These are phyloP conservation scores for Paedocypris sp. DNA, from an alignment of 2,113 vertebrate species.

Conservation along the genomic window DNA sequence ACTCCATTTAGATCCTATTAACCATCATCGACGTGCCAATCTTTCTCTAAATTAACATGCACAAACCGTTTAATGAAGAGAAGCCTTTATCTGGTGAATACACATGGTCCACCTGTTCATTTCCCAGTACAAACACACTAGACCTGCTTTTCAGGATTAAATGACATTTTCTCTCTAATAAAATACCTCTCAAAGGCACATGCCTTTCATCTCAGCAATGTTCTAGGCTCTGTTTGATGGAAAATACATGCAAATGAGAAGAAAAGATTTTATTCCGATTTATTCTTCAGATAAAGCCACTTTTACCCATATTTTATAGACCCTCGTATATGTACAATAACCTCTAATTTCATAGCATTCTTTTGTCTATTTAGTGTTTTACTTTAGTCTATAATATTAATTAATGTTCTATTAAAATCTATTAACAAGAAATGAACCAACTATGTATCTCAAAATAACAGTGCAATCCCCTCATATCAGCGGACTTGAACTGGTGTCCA, in stretches of 20 bases:
- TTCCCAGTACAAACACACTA: not conserved
- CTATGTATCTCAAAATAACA: too few species aligned
- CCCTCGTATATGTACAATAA: too few species aligned
- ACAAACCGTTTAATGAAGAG: not conserved
- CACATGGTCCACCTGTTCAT: slow-evolving; percentile 1
- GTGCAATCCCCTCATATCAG: too few species aligned
- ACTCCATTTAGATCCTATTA: slow-evolving; percentile 2
- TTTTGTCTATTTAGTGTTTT: too few species aligned
- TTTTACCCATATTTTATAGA: too few species aligned
- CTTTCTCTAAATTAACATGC: slow-evolving; percentile 15
- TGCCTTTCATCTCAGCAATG: slow-evolving; percentile 5
- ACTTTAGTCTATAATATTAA: too few species aligned
- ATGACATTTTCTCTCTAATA: not conserved
- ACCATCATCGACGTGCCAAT: slow-evolving; percentile 30
- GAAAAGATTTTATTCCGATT: not conserved
- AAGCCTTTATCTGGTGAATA: slow-evolving; percentile 21
- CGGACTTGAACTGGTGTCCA: too few species aligned
- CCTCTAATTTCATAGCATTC: too few species aligned
- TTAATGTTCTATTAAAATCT: too few species aligned
- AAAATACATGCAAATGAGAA: slow-evolving; percentile 5
- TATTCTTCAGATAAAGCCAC: too few species aligned
- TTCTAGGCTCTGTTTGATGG: not conserved
- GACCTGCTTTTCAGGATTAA: not conserved
- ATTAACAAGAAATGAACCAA: too few species aligned
- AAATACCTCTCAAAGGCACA: not conserved